Base-by-base conservation (phyloP, 2,888 invertebrate species). In the Napeogenes inachia region DNA sequence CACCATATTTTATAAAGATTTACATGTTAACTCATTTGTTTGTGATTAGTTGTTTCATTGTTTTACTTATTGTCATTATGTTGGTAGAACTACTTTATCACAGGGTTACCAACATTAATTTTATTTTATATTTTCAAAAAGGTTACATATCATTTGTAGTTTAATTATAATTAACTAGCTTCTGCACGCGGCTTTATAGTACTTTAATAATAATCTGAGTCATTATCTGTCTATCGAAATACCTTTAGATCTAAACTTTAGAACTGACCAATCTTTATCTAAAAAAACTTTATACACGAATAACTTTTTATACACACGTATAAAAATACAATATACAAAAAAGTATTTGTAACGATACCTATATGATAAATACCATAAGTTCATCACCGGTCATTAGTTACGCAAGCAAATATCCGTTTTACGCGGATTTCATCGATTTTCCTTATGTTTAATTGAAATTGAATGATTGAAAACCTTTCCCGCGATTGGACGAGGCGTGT, bases 391-490 rank as follows among this genome's bases (percentile, higher is more conserved):
- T 30, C 50, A 50, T 50, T 50, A 30, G 50, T 50, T 50, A 4
- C 13, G n/a, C 30, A 50, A 50, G 30, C 50, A 50, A 50, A 50
- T 30, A 50, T 50, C 50, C 30, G 50, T 50, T 50, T 77, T 75
- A 76, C 74, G 71, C 70, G 70, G 58, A 62, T 59, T 63, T 67
- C 62, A 62, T 62, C 57, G 58, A 61, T 61, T 65, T 61, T 75
- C 73, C 77, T 82, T 80, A 81, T 82, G 77, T 83, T 81, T 80
- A 82, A 85, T 85, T 81, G 81, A 84, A 83, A 73, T 71, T 72
- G 77, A 86, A 85, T 84, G 80, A 80, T 74, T 81, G 77, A 77
- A 78, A 82, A 82, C 78, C 80, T 62, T 66, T 64, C 65, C 46
- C 66, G 63, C 61, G 66, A 68, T 66, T 65, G 68, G 67, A 59